Base-by-base conservation (phyloP, 2,113 vertebrate species). In the Willisornis vidua region DNA sequence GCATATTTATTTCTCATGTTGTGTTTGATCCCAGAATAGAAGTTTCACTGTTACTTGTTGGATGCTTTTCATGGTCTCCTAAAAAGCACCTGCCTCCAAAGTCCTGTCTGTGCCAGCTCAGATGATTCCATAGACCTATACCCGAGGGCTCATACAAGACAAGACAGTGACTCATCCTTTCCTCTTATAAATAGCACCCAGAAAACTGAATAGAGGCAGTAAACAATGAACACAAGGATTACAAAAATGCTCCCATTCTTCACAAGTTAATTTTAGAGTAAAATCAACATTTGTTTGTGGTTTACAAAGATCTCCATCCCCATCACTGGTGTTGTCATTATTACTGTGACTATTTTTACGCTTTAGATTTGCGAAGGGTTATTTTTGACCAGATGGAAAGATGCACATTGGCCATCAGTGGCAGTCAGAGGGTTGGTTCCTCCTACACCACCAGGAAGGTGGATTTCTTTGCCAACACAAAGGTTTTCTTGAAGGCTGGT, bases 101-200 rank as follows among this genome's bases (percentile, higher is more conserved):
- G 43, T 63, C 65, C 28, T 74, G 2, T 49, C 48, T 67, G 57
- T 91, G 81, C 85, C 92, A 82, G 74, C 25, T 67, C 22, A 7
- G 10, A 23, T 55, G 62, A 39, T 77, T 62, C 23, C 84, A 29
- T 29, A 20, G 15, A 80, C 8, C 63, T 31, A 4, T 23, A 66
- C 24, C 24, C 6, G 0, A 73, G 67, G 59, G 39, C 59, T 83
- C 79, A 43, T 58, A 37, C 3, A 66, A 62, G 63, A 35, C 67
- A 93, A 83, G 85, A 39, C 59, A 83, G 72, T 92, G 94, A 93
- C 59, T 86, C 88, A 76, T 82, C 58, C 67, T 73, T 88, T 46
- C 43, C 68, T 83, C 35, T 72, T 61, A 72, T 23, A 85, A 93
- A 82, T 57, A 79, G 41, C 70, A 73, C 14, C 49, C 71, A 73